A percentile compares a stretch with the other conserved stretches of the same genome.
Conservation (phyloP, 2,113 vertebrate species). For the Campylomormyrus numenius region DNA sequence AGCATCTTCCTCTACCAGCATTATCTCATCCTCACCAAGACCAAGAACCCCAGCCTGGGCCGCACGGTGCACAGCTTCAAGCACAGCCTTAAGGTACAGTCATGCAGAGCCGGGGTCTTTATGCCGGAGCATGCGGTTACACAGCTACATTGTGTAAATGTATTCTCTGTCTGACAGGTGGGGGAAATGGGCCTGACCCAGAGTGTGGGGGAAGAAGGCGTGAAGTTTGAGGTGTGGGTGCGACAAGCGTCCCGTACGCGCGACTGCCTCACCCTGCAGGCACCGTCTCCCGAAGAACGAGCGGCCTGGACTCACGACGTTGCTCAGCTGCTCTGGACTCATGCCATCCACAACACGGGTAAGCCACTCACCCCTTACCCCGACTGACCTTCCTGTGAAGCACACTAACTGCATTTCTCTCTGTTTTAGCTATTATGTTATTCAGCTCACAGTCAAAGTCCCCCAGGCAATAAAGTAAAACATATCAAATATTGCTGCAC, state of each 20-base stretch:
- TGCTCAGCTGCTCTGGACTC: constrained; percentile 80
- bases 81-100: constrained; percentile 66
- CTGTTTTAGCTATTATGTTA: background rate
- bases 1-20: constrained; percentile 81
- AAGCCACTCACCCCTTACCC: background rate
- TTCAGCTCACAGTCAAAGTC: background rate
- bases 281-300: constrained; percentile 54
- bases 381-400: background rate
- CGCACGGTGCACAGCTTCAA: constrained; percentile 67
- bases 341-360: constrained; percentile 83
- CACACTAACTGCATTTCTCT: background rate
- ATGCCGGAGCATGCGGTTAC: background rate
- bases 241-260: constrained; percentile 64
- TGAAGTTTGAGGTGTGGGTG: constrained; percentile 82
- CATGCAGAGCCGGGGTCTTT: background rate
- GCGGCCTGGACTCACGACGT: constrained; percentile 74
- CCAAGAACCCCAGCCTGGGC: constrained; percentile 63
- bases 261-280: constrained; percentile 74
- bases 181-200: constrained; percentile 85
- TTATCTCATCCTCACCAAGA: constrained; percentile 76
- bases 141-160: background rate
- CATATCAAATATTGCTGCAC: background rate
- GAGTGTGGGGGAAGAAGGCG: constrained; percentile 72
- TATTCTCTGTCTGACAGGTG: constrained; percentile 51
- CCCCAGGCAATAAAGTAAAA: background rate